Percentiles rank a stretch among this genome's conserved stretches.
Conservation (phyloP, 2,797 vertebrate species). For the Alca torda region DNA sequence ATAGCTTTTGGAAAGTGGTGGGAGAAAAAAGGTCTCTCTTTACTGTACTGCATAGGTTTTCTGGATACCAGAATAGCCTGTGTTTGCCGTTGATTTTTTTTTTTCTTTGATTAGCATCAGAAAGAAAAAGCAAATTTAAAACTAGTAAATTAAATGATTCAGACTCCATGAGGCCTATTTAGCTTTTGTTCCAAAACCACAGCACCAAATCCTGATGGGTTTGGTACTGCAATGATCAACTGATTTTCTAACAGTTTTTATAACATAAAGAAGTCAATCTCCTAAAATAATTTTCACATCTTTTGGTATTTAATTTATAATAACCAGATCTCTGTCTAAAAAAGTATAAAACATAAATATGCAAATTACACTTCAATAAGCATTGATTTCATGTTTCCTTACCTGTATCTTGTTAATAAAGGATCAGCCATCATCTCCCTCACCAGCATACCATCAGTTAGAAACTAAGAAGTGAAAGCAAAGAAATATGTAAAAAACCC, state of each 20-base stretch:
- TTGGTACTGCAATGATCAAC: neutral
- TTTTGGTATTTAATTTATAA: neutral
- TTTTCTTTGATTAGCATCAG: neutral
- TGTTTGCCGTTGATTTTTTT: neutral
- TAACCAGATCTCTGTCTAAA: neutral
- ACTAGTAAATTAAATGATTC: neutral
- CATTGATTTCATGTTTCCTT: neutral
- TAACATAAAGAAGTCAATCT: neutral
- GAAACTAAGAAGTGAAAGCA: constrained; percentile 82
- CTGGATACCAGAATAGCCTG: neutral
- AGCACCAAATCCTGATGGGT: neutral
- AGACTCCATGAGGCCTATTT: neutral
- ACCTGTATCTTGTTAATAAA: constrained; percentile 96
- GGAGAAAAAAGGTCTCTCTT: neutral
- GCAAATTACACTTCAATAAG: neutral
- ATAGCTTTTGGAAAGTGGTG: neutral
- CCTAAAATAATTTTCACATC: neutral
- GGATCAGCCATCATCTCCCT: constrained; percentile 99
- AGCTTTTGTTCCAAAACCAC: neutral
- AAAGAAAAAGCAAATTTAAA: neutral
- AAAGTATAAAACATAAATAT: neutral
- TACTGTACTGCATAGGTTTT: neutral
- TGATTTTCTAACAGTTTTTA: neutral
- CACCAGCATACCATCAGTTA: constrained; percentile 98
- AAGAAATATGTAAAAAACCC: neutral